Percentiles rank a stretch among this genome's conserved stretches.
phyloP scores from a whole-genome alignment of 2,888 invertebrate species.

The Leucophenga montana region DNA sequence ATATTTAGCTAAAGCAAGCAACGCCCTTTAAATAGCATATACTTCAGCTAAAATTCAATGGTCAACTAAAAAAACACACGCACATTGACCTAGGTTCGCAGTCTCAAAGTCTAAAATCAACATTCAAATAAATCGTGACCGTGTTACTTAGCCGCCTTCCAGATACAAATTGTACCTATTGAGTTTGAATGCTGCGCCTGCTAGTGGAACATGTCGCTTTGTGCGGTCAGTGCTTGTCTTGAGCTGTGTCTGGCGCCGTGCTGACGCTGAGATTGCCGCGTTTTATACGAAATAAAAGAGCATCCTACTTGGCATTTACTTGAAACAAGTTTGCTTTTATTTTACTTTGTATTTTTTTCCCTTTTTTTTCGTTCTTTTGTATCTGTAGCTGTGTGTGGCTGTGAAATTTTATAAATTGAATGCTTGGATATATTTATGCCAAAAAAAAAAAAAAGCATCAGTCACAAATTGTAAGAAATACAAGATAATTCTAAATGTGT shows the following conservation, averaged over 20 bases:
- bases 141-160: conserved; percentile 7
- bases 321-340: neutral
- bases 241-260: neutral
- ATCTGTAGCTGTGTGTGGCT: conserved; percentile 9
- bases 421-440: conserved; percentile 5
- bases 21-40: neutral
- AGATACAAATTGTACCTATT: neutral
- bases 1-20: neutral
- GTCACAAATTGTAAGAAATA: neutral
- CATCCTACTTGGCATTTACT: neutral
- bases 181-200: neutral
- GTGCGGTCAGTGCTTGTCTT: neutral
- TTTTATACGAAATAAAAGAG: neutral
- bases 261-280: neutral
- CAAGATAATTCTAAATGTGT: conserved; percentile 23
- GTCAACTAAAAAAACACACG: neutral
- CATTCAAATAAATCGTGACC: conserved; percentile 13
- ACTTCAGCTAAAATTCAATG: neutral
- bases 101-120: too few species aligned
- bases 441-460: neutral
- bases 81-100: too few species aligned
- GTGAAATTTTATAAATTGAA: conserved; percentile 3
- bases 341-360: too few species aligned
- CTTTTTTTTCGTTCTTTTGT: too few species aligned
- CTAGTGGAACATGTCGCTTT: conserved; percentile 2